Evolutionary conservation across 2,113 vertebrate genomes (phyloP), one percentile per base, ranked within the genome.

Genomic region (Brevimyrus niger): DNA sequence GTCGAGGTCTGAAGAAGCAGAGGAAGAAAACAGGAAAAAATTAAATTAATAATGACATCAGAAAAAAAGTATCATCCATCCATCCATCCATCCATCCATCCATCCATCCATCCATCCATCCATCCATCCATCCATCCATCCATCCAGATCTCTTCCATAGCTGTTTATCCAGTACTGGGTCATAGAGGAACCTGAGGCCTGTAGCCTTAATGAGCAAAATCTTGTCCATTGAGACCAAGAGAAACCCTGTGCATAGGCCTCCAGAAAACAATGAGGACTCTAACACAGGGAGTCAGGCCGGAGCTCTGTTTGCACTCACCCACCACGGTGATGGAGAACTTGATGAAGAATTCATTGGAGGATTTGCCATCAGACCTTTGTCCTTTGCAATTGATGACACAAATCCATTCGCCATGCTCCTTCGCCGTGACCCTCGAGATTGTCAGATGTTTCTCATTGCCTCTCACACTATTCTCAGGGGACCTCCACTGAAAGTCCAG

Each of bases 351-450:
- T 31, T 31, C 61, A 31, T 27, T 31, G 55, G 21, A 1, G 23
- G 23, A 9, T 58, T n/a, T 58, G 55, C 8, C 53, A 58, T 1
- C 0, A 0, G 50, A 11, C 58, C 83, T 0, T 0, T 11, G 76
- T 0, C 0, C 0, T 5, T 23, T 0, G 19, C 13, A 5, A 0
- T 2, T 2, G 2, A 94, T 73, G 13, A 91, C 47, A 88, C 95
- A 96, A 1, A 38, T 90, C 95, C 95, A 96, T 1, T 1, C 0
- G 27, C 96, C 96, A 5, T 50, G 47, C 87, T 94, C n/a, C 46
- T 42, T n/a, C 1, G 0, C 19, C 1, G n/a, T 83, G 10, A 87
- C 92, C 1, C 4, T 0, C 0, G 0, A 0, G 1, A 87, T 10
- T 0, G 0, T 0, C 31, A 42, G 0, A 0, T 2, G 19, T 35